Evolutionary conservation across 2,113 vertebrate species (phyloP).

Genomic region (Uropsilus gracilis): DNA sequence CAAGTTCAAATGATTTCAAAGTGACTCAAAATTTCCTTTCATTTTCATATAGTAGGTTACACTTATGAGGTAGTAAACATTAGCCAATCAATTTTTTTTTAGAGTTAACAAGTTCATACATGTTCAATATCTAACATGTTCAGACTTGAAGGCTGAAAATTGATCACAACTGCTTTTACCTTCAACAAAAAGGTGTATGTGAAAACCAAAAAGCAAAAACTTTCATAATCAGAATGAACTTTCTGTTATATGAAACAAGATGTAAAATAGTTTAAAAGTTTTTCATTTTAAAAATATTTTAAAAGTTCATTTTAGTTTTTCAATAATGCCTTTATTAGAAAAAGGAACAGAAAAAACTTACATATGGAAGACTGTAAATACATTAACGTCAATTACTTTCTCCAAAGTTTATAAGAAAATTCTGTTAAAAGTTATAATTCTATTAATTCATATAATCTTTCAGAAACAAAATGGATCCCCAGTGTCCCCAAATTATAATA

Average conservation of each 20-base stretch:
- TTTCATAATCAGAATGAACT: not conserved
- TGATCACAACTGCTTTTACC: conserved; percentile 12
- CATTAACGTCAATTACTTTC: conserved; percentile 3
- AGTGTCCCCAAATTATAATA: not conserved
- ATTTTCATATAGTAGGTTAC: conserved; percentile 27
- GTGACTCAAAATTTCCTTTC: conserved; percentile 20
- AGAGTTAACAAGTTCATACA: conserved; percentile 57
- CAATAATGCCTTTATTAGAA: conserved; percentile 18
- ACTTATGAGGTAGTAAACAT: conserved; percentile 48
- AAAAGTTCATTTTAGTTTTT: conserved; percentile 11
- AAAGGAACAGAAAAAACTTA: not conserved
- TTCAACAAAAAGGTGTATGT: conserved; percentile 3
- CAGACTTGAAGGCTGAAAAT: conserved; percentile 53
- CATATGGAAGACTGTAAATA: not conserved
- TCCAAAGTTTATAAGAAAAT: conserved; percentile 24
- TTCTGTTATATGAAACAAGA: not conserved
- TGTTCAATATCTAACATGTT: conserved; percentile 66
- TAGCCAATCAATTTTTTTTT: conserved; percentile 43
- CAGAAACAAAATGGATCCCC: not conserved
- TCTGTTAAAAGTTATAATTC: conserved; percentile 50
- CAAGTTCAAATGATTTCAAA: conserved; percentile 25
- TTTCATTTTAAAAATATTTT: not conserved
- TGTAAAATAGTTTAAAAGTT: not conserved
- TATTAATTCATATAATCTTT: conserved; percentile 41
- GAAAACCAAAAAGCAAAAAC: conserved; percentile 47